Evolutionary conservation across 2,113 vertebrate genomes (phyloP), one percentile per base, ranked within the genome.

Genomic region (Crocuta crocuta): DNA sequence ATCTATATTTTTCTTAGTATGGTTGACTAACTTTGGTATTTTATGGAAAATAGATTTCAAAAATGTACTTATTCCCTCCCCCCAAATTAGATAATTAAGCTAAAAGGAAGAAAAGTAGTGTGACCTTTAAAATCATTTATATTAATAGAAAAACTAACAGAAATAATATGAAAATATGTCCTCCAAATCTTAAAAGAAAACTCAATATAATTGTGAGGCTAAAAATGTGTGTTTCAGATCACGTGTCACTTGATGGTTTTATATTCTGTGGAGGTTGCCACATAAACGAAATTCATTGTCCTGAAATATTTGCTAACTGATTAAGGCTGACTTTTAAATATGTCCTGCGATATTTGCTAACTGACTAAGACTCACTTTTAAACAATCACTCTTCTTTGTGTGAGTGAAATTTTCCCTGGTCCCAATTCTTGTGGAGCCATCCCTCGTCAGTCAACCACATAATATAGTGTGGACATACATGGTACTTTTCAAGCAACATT

Each of bases 131-230:
- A 81, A 90, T 85, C 61, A 31, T 2, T 45, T 66, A 66, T 23
- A 10, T 10, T 79, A 39, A 19, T 35, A 87, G 26, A 95, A 33
- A 86, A 94, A 80, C 73, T 81, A 85, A 68, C 31, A 93, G 66
- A 78, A 84, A 28, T 31, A 88, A 55, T 10, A 1, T 90, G 58
- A 96, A 91, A 91, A 78, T 79, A 78, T 17, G 10, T 83, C 53
- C n/a, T 83, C 35, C 26, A 79, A 35, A 93, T 89, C n/a, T 76
- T 68, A 90, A 90, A 89, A 82, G n/a, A 89, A 95, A 97, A 71
- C 33, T 35, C 55, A 86, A 68, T 68, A 4, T 50, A 50, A 53
- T 84, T 61, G 15, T 87, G 13, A 81, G 10, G 2, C 21, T 76
- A 87, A 68, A 96, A 68, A 35, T 70, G 9, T 35, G 1, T 43